Conservation (phyloP, 2,797 vertebrate genomes). For the Anniella stebbinsi region DNA sequence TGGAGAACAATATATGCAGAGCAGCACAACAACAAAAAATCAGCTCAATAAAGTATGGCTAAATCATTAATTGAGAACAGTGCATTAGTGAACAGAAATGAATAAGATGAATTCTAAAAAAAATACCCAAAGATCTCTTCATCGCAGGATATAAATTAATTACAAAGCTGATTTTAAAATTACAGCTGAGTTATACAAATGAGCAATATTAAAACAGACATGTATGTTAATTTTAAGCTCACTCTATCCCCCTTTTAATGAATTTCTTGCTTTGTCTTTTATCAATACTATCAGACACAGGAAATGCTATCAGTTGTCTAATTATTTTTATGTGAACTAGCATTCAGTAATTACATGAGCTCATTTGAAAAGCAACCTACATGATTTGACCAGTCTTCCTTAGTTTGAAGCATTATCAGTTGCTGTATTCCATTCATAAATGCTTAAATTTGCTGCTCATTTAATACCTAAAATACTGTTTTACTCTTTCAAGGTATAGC, state of each 20-base stretch:
- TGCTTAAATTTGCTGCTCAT: too few relatives aligned
- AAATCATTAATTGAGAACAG: not conserved
- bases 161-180: not conserved
- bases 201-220: not conserved
- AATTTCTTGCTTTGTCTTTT: not conserved
- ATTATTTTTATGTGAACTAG: not conserved
- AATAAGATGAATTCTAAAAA: not conserved
- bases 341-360: not conserved
- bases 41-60: not conserved
- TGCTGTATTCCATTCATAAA: too few relatives aligned
- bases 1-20: not conserved
- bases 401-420: too few relatives aligned
- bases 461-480: too few relatives aligned
- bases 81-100: not conserved
- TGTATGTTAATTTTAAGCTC: not conserved
- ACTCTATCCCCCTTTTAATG: not conserved
- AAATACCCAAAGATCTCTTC: not conserved
- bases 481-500: too few relatives aligned
- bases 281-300: not conserved
- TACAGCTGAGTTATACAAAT: not conserved
- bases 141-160: not conserved
- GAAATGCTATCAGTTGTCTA: not conserved
- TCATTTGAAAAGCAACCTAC: not conserved
- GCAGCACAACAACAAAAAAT: not conserved
- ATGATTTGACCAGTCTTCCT: too few relatives aligned